Evolutionary conservation across 2,888 invertebrate genomes (phyloP).

Genomic region (Cheilosia grossa): DNA sequence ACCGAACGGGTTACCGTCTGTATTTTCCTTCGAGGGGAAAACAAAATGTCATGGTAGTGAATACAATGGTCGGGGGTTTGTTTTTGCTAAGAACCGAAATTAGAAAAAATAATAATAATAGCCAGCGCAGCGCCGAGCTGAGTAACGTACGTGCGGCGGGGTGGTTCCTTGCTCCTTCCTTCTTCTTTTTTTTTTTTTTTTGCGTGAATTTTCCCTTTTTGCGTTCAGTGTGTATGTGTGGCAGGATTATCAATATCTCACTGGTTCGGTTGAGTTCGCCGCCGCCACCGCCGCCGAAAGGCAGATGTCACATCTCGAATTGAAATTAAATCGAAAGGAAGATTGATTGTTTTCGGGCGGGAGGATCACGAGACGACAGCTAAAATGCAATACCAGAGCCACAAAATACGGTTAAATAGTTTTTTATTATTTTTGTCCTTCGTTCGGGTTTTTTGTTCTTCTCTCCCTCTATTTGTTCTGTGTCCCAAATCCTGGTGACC

Average conservation of each 20-base stretch:
- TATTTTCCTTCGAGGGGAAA: conserved; percentile 33
- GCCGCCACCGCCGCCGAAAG: conserved; percentile 75
- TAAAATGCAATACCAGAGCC: conserved; percentile 72
- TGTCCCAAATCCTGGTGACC: conserved; percentile 46
- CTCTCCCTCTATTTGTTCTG: conserved; percentile 34
- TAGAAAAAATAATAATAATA: conserved; percentile 69
- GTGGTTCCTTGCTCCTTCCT: conserved; percentile 42
- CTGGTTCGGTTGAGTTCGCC: conserved; percentile 70
- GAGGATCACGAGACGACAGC: conserved; percentile 69
- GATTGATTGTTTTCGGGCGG: conserved; percentile 81
- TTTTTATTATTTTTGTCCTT: conserved; percentile 63
- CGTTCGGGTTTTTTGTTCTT: not conserved
- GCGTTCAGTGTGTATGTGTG: conserved; percentile 32
- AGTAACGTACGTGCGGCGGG: conserved; percentile 45
- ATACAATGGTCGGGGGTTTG: conserved; percentile 44
- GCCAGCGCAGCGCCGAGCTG: conserved; percentile 7
- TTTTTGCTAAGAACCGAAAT: conserved; percentile 72
- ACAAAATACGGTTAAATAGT: conserved; percentile 74
- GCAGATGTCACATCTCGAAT: conserved; percentile 83
- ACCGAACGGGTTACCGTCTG: conserved; percentile 53
- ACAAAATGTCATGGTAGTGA: conserved; percentile 62
- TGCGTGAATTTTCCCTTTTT: conserved; percentile 36
- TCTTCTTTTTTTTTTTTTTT: conserved; percentile 13
- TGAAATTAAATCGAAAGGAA: conserved; percentile 83
- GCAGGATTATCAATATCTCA: conserved; percentile 74